A percentile compares a stretch with the other conserved stretches of the same genome.
These are phyloP conservation scores for Abscondita cerata DNA, from an alignment of 2,888 invertebrate species.

Conservation along the genomic window DNA sequence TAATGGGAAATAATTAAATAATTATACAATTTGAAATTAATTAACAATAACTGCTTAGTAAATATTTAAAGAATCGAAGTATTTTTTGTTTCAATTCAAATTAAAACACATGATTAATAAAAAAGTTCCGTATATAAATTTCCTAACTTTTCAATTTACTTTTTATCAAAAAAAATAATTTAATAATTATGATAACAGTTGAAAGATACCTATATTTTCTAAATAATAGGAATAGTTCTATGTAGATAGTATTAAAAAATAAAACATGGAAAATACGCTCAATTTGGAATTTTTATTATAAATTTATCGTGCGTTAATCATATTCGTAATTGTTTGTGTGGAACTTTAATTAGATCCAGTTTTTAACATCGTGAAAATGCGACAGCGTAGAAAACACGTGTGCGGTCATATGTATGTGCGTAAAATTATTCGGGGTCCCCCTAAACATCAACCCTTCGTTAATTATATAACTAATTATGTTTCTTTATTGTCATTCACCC, in stretches of 20 bases:
- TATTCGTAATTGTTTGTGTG: slow-evolving; percentile 15
- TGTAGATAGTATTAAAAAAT: slow-evolving; percentile 2
- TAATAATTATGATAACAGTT: slow-evolving; percentile 15
- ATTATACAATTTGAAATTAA: too few relatives aligned
- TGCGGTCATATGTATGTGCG: slow-evolving; percentile 16
- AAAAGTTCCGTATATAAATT: not conserved
- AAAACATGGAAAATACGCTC: slow-evolving; percentile 21
- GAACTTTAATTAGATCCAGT: slow-evolving; percentile 10
- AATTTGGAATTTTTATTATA: slow-evolving; percentile 24
- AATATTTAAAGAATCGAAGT: too few relatives aligned
- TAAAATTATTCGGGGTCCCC: slow-evolving; percentile 36
- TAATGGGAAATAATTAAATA: too few relatives aligned
- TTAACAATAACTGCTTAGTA: too few relatives aligned
- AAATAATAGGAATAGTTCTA: slow-evolving; percentile 13
- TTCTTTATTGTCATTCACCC: slow-evolving; percentile 39
- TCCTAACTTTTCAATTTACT: not conserved
- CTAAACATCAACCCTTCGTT: slow-evolving; percentile 32
- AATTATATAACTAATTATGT: slow-evolving; percentile 48
- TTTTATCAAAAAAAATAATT: not conserved
- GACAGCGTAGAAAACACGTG: slow-evolving; percentile 32
- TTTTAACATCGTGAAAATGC: not conserved
- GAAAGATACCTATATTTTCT: too few relatives aligned
- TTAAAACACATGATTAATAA: not conserved
- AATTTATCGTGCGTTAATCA: slow-evolving; percentile 15
- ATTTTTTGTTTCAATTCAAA: not conserved